Percentiles rank a stretch among this genome's conserved stretches.
phyloP scores from a whole-genome alignment of 2,888 invertebrate genomes.

The Acronicta aceris region DNA sequence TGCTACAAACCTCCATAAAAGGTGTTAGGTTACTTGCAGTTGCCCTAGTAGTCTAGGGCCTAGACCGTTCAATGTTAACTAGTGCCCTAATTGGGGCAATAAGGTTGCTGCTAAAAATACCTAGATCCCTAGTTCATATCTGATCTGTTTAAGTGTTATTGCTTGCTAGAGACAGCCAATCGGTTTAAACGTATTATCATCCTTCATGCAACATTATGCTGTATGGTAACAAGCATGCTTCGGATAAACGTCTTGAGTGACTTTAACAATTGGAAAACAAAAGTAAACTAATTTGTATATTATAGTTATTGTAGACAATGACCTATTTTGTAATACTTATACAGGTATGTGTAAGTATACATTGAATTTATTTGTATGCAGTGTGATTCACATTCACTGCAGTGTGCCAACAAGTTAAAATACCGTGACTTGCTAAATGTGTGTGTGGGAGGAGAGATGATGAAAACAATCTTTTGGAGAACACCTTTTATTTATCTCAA shows the following conservation, averaged over 20 bases:
- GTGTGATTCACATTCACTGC: constrained; percentile 56
- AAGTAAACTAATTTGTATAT: not conserved
- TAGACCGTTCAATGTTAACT: constrained; percentile 64
- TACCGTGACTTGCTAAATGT: constrained; percentile 79
- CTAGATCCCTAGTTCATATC: not conserved
- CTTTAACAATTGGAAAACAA: too few relatives aligned
- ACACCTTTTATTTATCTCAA: constrained; percentile 86
- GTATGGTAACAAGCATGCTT: too few relatives aligned
- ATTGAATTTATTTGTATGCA: constrained; percentile 38
- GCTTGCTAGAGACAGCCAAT: too few relatives aligned
- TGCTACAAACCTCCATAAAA: constrained; percentile 15
- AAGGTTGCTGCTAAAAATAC: constrained; percentile 20
- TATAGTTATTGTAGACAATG: not conserved
- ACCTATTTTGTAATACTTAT: not conserved
- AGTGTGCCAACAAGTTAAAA: constrained; percentile 76
- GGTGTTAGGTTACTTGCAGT: not conserved
- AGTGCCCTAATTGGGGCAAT: constrained; percentile 42
- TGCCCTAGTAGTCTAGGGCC: constrained; percentile 13
- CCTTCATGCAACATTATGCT: too few relatives aligned
- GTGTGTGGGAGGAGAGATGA: constrained; percentile 68
- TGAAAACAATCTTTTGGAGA: constrained; percentile 80
- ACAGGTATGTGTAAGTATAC: constrained; percentile 1
- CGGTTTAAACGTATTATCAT: too few relatives aligned
- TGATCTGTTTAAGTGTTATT: not conserved
- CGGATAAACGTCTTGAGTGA: too few relatives aligned